Conservation (phyloP, 1,140 invertebrate genomes). For the Oedothorax gibbosus region DNA sequence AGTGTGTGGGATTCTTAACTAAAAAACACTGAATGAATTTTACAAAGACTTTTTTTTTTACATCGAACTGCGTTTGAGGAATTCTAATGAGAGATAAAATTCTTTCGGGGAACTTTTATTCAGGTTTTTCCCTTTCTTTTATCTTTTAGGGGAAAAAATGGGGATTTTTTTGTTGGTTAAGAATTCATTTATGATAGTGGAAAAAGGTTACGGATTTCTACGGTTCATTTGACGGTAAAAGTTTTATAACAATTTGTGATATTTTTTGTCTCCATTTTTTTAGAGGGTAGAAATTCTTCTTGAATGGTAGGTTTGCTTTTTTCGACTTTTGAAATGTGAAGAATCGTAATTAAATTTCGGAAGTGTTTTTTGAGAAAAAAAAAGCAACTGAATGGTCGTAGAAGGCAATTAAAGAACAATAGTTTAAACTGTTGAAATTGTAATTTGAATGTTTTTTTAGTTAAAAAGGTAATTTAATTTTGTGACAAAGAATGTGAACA, state of each 20-base stretch:
- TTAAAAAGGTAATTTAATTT: no score
- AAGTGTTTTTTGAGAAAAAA: not conserved
- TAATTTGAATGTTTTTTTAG: no score
- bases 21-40: constrained; percentile 41
- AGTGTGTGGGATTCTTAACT: no score
- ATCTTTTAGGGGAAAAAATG: constrained; percentile 14
- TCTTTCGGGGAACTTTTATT: constrained; percentile 47
- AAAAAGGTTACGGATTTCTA: not conserved
- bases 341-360: not conserved
- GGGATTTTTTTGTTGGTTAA: not conserved
- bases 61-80: constrained; percentile 33
- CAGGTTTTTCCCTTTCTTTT: constrained; percentile 6
- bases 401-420: no score
- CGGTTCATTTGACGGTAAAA: constrained; percentile 23
- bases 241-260: not conserved
- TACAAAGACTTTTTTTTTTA: constrained; percentile 35
- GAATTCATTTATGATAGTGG: constrained; percentile 27
- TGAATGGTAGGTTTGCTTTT: not conserved
- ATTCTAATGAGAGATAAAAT: constrained; percentile 47
- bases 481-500: no score
- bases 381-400: no score
- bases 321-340: not conserved
- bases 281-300: not conserved
- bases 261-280: constrained; percentile 10
- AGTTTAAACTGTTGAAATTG: no score